These are phyloP conservation scores for Paracanthobrama guichenoti DNA, from an alignment of 2,113 vertebrate species.

Conservation along the genomic window DNA sequence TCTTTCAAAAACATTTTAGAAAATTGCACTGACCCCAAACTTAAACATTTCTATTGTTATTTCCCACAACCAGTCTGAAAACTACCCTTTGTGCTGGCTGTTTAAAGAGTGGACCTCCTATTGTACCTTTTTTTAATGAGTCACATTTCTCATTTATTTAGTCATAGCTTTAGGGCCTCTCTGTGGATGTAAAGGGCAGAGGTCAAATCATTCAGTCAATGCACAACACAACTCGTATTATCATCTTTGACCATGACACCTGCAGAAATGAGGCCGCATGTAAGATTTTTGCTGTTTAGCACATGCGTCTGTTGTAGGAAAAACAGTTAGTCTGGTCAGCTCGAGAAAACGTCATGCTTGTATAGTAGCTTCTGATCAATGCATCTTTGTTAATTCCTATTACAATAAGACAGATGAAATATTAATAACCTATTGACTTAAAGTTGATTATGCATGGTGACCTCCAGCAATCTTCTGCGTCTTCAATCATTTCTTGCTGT, in stretches of 20 bases:
- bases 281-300: conserved; percentile 7
- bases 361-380: neutral
- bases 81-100: neutral
- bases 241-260: neutral
- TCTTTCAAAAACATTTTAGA: neutral
- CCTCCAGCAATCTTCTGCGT: neutral
- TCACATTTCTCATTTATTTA: neutral
- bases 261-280: neutral
- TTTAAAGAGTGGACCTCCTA: conserved; percentile 3
- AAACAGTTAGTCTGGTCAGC: neutral
- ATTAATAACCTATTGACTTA: neutral
- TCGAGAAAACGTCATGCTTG: neutral
- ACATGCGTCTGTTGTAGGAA: neutral
- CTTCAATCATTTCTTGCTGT: neutral
- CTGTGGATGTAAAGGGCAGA: neutral
- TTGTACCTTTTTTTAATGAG: neutral
- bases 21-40: neutral
- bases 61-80: neutral
- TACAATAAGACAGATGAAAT: neutral
- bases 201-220: conserved; percentile 19
- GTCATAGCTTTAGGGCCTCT: neutral
- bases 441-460: neutral
- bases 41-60: neutral
- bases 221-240: neutral
- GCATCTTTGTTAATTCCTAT: neutral